Evolutionary conservation across 1,140 invertebrate species (phyloP), one percentile per base, ranked within the genome.

Genomic region (Zaprionus ornatus): DNA sequence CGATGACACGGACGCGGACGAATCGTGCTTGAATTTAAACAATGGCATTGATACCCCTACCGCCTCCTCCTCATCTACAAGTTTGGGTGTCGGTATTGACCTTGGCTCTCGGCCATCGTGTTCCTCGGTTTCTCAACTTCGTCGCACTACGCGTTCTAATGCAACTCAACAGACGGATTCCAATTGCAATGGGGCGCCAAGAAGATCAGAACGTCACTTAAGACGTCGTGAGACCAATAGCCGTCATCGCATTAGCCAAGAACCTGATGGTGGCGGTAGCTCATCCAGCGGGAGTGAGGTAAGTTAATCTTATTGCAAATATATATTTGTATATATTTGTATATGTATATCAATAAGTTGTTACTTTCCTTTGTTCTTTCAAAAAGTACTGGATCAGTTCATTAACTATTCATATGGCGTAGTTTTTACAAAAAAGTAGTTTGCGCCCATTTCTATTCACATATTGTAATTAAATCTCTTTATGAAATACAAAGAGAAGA

Each of bases 271-370:
- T 25, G 69, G 54, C 6, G 42, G 52, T 13, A 48, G 40, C n/a
- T 81, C 75, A 65, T 90, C 67, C 87, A 94, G 87, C 92, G 93
- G 17, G 79, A 94, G 64, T 81, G 83, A 74, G 93, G 94, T 69
- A 94, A 25, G 13, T 12, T 23, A 13, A 21, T 50, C 19, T 23
- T 23, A 10, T 3, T 48, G 37, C 15, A 12, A 48, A 48, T n/a
- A 13, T 4, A 21, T 45, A n/a, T 17, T 45, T 7, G 12, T 37
- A 6, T 32, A 1, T 6, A 32, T 1, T 9, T 37, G n/a, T n/a
- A 19, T 9, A 7, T 45, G n/a, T 17, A 17, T 7, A 17, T 17
- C 2, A 3, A 17, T 9, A 45, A n/a, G 2, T 6, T 45, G 40
- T 7, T 45, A 9, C 2, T n/a, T 17, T 45, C 9, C n/a, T 17